Conservation (phyloP, 2,113 vertebrate genomes). For the Willisornis vidua region DNA sequence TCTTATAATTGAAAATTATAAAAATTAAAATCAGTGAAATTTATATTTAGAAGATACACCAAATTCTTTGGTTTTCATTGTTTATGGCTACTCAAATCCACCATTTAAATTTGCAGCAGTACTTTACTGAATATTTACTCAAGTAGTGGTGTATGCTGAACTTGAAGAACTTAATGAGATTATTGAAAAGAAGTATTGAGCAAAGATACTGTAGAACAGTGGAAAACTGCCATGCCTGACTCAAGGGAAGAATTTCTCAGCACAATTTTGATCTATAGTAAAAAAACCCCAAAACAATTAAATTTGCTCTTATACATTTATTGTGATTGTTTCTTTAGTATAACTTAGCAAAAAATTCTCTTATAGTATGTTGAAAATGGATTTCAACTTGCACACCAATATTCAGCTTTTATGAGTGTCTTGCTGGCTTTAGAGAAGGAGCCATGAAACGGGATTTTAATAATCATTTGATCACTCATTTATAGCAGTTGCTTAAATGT, state of each 20-base stretch:
- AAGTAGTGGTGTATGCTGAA: neutral
- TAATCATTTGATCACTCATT: conserved; percentile 88
- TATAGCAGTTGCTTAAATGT: conserved; percentile 84
- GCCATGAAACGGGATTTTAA: conserved; percentile 70
- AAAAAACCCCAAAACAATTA: neutral
- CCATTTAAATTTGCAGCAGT: neutral
- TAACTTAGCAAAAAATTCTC: neutral
- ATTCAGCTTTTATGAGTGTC: conserved; percentile 1
- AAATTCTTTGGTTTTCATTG: neutral
- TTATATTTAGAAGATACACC: neutral
- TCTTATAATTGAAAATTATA: neutral
- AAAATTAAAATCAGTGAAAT: neutral
- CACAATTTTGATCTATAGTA: neutral
- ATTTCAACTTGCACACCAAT: conserved; percentile 13
- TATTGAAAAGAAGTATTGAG: neutral
- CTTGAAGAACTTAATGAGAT: neutral
- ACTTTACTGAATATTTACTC: neutral
- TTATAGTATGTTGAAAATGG: neutral
- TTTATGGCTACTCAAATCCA: neutral
- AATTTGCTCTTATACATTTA: neutral
- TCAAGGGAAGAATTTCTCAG: conserved; percentile 26
- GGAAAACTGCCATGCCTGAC: neutral
- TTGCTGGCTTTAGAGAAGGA: conserved; percentile 51
- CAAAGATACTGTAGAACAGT: conserved; percentile 10
- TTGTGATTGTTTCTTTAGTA: conserved; percentile 23